Percentiles rank a stretch among this genome's conserved stretches.
These are phyloP conservation scores for Buceros bicornis DNA, from an alignment of 2,797 vertebrate species.

Conservation along the genomic window DNA sequence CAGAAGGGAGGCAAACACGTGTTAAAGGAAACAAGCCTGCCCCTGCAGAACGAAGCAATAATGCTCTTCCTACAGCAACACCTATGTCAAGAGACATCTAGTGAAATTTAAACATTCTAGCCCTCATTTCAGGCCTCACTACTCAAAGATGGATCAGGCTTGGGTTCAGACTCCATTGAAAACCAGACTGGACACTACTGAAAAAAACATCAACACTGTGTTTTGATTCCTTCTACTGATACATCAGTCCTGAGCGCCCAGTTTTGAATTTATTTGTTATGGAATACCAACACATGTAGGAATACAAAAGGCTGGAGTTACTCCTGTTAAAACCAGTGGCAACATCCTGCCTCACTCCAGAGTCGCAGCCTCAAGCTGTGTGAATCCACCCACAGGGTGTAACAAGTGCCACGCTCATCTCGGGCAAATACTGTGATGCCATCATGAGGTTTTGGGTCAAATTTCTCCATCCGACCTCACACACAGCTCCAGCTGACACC, in stretches of 20 bases:
- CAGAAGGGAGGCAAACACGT: neutral
- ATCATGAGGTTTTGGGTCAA: neutral
- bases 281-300: accelerated
- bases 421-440: neutral
- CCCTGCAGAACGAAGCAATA: neutral
- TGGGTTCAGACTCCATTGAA: neutral
- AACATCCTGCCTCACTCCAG: neutral
- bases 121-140: neutral
- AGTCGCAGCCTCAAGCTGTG: neutral
- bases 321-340: neutral
- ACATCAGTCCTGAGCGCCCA: neutral
- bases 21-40: conserved; percentile 30
- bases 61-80: neutral
- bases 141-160: neutral
- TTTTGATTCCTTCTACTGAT: neutral
- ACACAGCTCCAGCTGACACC: neutral
- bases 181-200: neutral
- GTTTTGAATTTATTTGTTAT: neutral
- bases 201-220: accelerated
- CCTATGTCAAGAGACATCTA: neutral
- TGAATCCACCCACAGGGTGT: neutral
- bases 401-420: neutral
- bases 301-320: neutral
- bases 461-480: neutral
- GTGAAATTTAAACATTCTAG: neutral